phyloP scores from a whole-genome alignment of 1,140 invertebrate species.

The Caenorhabditis brenneri region DNA sequence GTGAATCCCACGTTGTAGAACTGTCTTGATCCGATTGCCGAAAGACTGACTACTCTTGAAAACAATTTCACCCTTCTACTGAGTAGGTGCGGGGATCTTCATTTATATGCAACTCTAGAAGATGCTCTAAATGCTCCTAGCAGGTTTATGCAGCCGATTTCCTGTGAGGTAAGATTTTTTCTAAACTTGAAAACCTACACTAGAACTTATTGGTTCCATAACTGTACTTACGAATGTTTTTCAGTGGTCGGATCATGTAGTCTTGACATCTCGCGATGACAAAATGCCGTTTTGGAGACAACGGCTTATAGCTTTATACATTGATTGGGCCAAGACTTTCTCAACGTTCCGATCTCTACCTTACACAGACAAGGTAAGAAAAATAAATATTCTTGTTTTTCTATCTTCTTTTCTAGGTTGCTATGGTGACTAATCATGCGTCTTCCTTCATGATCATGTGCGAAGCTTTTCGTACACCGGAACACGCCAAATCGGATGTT shows the following conservation, averaged over 20 bases:
- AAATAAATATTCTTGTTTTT: not conserved
- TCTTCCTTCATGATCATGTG: slow-evolving; percentile 71
- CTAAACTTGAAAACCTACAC: not conserved
- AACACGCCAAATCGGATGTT: slow-evolving; percentile 58
- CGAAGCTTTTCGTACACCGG: slow-evolving; percentile 70
- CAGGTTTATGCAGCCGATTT: slow-evolving; percentile 64
- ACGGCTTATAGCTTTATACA: slow-evolving; percentile 68
- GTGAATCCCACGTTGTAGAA: not conserved
- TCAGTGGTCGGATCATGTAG: slow-evolving; percentile 67
- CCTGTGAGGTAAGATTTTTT: slow-evolving; percentile 61
- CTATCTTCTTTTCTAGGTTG: slow-evolving; percentile 57
- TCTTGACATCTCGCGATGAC: slow-evolving; percentile 59
- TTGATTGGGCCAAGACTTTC: slow-evolving; percentile 71
- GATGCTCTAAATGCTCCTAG: slow-evolving; percentile 64
- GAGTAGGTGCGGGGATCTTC: slow-evolving; percentile 62
- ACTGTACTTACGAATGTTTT: no score
- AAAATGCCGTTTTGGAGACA: slow-evolving; percentile 70
- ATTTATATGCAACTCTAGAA: slow-evolving; percentile 64
- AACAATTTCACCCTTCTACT: slow-evolving; percentile 69
- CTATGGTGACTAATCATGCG: slow-evolving; percentile 69
- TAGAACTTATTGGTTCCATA: not conserved
- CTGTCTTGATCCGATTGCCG: slow-evolving; percentile 60
- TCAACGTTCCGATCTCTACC: slow-evolving; percentile 66
- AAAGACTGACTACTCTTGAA: slow-evolving; percentile 64
- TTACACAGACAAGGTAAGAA: slow-evolving; percentile 65